Evolutionary conservation across 2,113 vertebrate genomes (phyloP), one percentile per base, ranked within the genome.

Genomic region (Dipodomys stephensi): DNA sequence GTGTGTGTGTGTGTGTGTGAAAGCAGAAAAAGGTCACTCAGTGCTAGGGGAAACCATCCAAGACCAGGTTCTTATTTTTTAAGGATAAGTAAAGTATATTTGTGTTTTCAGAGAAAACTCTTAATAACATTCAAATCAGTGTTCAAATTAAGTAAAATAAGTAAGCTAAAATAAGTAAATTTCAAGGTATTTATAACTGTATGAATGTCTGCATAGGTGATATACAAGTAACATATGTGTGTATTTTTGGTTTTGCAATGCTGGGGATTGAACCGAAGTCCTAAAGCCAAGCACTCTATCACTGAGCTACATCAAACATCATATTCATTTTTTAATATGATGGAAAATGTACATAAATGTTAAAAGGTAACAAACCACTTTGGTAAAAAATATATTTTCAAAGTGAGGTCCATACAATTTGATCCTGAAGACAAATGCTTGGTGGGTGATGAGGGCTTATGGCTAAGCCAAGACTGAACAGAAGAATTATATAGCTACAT

Each of bases 71-170:
- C n/a, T 32, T 71, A 5, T 27, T 80, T 71, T 73, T 79, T 20
- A 39, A 78, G n/a, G 69, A 49, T 71, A 28, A 5, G 1, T 65
- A 1, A 25, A 30, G 13, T 78, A 0, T 15, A 23, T 64, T 39
- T 84, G 11, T 80, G 8, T 13, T 90, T 84, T 88, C 86, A 76
- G 39, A 68, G 39, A 72, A 7, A 79, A 81, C 79, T 83, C 28
- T 73, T 84, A 84, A 46, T 84, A 84, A 46, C 15, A 87, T 69
- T 91, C 6, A 88, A 78, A 67, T 89, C 44, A 81, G 53, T 16
- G n/a, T 25, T 74, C 7, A 93, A 83, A 72, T 91, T 5, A 84
- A 67, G 28, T 80, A 74, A 87, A 10, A 8, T 65, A 79, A 49
- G 6, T 32, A 44, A 87, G n/a, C 19, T 44, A 62, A 35, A 35